Evolutionary conservation across 2,888 invertebrate species (phyloP).

Genomic region (Rutpela maculata): DNA sequence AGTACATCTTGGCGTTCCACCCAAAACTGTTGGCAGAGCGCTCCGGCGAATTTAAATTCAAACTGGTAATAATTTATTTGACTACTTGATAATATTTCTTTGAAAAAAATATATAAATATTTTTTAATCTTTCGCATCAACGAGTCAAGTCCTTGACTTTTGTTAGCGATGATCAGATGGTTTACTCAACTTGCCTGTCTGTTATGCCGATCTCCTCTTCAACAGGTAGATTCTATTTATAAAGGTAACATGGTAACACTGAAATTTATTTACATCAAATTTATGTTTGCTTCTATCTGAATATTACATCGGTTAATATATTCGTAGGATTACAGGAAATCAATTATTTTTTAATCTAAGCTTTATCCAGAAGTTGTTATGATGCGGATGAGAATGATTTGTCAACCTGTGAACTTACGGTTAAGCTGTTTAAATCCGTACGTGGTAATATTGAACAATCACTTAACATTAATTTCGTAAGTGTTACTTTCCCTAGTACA

Average conservation of each 20-base stretch:
- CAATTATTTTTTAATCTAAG: not conserved
- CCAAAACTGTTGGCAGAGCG: not conserved
- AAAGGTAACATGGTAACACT: slow-evolving; percentile 42
- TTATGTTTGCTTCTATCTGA: not conserved
- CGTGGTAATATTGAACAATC: not conserved
- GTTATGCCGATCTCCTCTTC: slow-evolving; percentile 31
- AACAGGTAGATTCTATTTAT: slow-evolving; percentile 63
- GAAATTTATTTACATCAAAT: not conserved
- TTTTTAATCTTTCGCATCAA: slow-evolving; percentile 38
- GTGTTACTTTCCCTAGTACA: not conserved
- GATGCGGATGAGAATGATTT: not conserved
- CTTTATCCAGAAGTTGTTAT: not conserved
- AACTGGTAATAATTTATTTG: slow-evolving; percentile 29
- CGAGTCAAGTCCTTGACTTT: slow-evolving; percentile 43
- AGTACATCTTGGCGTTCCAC: too few species aligned
- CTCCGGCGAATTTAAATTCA: slow-evolving; percentile 13
- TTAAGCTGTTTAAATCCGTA: not conserved
- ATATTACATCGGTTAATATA: not conserved
- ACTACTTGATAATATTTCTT: slow-evolving; percentile 14
- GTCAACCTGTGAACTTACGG: not conserved
- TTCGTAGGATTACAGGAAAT: not conserved
- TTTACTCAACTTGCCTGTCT: slow-evolving; percentile 37
- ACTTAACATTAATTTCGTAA: not conserved
- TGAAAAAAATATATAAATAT: slow-evolving; percentile 7
- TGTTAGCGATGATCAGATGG: slow-evolving; percentile 36